Conservation (phyloP, 2,113 vertebrate species). For the Thamnaconus septentrionalis region DNA sequence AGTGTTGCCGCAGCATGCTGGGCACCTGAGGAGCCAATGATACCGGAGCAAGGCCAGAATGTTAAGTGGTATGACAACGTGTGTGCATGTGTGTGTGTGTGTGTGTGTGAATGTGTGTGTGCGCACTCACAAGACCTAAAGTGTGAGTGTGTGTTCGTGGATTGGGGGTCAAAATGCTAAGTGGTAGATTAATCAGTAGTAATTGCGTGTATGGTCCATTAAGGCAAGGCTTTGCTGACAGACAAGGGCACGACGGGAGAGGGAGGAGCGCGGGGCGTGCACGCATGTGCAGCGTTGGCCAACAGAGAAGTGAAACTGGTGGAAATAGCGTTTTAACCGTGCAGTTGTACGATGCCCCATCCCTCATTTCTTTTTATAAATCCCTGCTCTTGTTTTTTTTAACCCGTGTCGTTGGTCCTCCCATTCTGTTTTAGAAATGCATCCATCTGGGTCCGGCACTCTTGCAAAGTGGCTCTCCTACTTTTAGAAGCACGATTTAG, state of each 20-base stretch:
- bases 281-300: slow-evolving; percentile 9
- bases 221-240: slow-evolving; percentile 54
- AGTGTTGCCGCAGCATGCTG: slow-evolving; percentile 46
- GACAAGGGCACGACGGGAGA: slow-evolving; percentile 28
- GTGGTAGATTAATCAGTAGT: slow-evolving; percentile 71
- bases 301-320: slow-evolving; percentile 71
- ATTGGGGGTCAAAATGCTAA: slow-evolving; percentile 60
- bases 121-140: neutral
- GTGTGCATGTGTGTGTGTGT: slow-evolving; percentile 11
- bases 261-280: neutral
- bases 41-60: slow-evolving; percentile 54
- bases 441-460: slow-evolving; percentile 57
- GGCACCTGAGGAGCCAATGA: slow-evolving; percentile 65
- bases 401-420: slow-evolving; percentile 44
- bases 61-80: slow-evolving; percentile 48
- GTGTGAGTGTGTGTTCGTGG: slow-evolving; percentile 11
- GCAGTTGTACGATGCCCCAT: slow-evolving; percentile 2
- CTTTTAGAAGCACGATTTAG: slow-evolving; percentile 64
- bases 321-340: slow-evolving; percentile 64
- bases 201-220: slow-evolving; percentile 71
- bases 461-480: slow-evolving; percentile 61
- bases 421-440: slow-evolving; percentile 46
- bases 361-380: slow-evolving; percentile 61
- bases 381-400: slow-evolving; percentile 39
- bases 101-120: slow-evolving; percentile 11